Evolutionary conservation across 2,888 invertebrate species (phyloP), one percentile per base, ranked within the genome.

Genomic region (Chrysolina americana): DNA sequence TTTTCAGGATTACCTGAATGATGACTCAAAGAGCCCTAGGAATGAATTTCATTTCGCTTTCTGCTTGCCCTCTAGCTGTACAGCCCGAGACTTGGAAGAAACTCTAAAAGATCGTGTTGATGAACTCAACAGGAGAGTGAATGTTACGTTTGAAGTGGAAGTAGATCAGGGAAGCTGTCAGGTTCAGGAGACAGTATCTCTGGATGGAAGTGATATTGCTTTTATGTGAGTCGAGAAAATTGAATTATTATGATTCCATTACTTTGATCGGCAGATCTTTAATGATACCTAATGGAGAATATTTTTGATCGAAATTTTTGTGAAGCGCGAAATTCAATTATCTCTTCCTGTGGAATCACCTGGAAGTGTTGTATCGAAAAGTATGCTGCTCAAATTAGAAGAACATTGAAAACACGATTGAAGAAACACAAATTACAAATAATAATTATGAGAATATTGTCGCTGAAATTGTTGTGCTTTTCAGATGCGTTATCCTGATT

Each of bases 41-140:
- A 83, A 83, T 78, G 81, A 85, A 69, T 81, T 91, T 0, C 90
- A 90, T 70, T 92, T 92, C 90, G 91, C 91, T 2, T 90, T 91
- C 0, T 92, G 92, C 81, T 88, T 92, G 15, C 92, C 92, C 15
- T 90, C 90, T 56, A 88, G 90, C 0, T 92, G 92, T 79, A 87
- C 88, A 28, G 87, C 89, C 1, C 82, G 85, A 6, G 90, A 91
- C 9, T 89, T 92, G n/a, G 87, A 88, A 28, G 82, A 85, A 17
- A 77, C 80, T 41, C 69, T 85, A 21, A 71, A 81, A 36, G 71
- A 78, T 36, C 68, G 79, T 17, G 70, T 81, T 15, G 44, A 59
- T 13, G 70, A 78, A 50, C 71, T 78, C 17, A 80, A 78, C 64
- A 48, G 71, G 28, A 71, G 68, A 59, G 70, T 65, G 28, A 65